Evolutionary conservation across 2,113 vertebrate genomes (phyloP).

Genomic region (Barnardius zonarius): DNA sequence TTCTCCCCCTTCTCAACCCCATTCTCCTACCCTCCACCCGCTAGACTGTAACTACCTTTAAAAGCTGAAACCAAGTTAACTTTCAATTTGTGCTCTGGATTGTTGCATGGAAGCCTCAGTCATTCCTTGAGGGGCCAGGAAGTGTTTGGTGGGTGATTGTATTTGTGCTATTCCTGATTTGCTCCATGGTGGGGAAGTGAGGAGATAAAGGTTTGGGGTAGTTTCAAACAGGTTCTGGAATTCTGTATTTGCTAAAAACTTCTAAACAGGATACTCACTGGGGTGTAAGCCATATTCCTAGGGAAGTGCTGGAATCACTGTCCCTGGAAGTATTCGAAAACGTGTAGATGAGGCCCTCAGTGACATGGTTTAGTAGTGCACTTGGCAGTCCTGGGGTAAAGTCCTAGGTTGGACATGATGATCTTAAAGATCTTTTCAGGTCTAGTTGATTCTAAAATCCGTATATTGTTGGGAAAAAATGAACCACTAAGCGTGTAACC

Average conservation of each 20-base stretch:
- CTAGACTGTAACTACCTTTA: background rate
- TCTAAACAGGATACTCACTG: background rate
- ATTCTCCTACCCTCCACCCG: background rate
- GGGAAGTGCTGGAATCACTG: background rate
- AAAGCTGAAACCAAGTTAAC: background rate
- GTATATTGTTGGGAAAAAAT: background rate
- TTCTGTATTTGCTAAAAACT: background rate
- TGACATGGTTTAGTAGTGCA: background rate
- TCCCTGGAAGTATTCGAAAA: background rate
- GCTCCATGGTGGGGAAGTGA: background rate
- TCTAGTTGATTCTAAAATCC: background rate
- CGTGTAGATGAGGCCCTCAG: background rate
- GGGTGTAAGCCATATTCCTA: background rate
- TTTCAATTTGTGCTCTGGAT: background rate
- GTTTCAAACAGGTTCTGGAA: background rate
- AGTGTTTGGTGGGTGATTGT: rapidly evolving
- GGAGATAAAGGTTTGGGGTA: background rate
- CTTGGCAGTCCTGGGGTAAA: background rate
- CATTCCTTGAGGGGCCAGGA: background rate
- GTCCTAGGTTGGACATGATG: background rate
- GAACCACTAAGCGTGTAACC: background rate
- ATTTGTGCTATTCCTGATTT: background rate
- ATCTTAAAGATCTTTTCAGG: background rate
- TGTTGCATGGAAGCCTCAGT: background rate
- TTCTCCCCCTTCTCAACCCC: background rate